These are phyloP conservation scores for Callionymus lyra DNA, from an alignment of 2,113 vertebrate genomes.

Conservation along the genomic window DNA sequence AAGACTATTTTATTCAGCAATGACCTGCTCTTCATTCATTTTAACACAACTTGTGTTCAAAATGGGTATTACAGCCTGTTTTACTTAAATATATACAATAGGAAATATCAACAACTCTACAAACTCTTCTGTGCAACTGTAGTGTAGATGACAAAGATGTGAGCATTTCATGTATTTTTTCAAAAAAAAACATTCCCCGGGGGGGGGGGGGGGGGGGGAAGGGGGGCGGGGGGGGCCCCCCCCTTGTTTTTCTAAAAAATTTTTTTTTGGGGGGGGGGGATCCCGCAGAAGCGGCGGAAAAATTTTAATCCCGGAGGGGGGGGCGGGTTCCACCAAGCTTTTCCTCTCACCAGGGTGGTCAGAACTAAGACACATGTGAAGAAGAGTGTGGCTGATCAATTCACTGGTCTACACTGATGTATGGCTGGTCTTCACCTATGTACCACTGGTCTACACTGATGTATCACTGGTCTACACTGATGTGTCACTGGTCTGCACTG, in stretches of 20 bases:
- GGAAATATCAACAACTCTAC: too few species aligned
- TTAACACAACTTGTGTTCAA: too few species aligned
- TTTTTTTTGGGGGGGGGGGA: background rate
- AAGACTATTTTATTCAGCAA: too few species aligned
- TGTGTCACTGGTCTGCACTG: background rate
- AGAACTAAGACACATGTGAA: constrained; percentile 31
- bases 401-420: background rate
- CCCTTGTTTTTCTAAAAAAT: background rate
- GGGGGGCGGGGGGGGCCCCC: too few species aligned
- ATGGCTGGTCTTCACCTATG: background rate
- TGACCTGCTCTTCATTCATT: too few species aligned
- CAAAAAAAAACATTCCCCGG: too few species aligned
- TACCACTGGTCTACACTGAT: background rate
- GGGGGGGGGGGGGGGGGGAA: too few species aligned
- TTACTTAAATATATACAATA: too few species aligned
- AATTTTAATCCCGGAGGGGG: constrained; percentile 19
- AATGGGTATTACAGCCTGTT: too few species aligned
- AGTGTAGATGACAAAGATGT: too few species aligned
- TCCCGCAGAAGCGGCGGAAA: constrained; percentile 34
- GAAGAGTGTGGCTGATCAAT: background rate
- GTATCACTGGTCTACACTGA: background rate
- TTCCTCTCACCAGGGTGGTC: constrained; percentile 44
- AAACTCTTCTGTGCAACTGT: too few species aligned
- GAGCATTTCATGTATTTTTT: too few species aligned
- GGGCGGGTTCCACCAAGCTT: constrained; percentile 18